A percentile compares a stretch with the other conserved stretches of the same genome.
phyloP scores from a whole-genome alignment of 2,888 invertebrate species.

The Troides helena region DNA sequence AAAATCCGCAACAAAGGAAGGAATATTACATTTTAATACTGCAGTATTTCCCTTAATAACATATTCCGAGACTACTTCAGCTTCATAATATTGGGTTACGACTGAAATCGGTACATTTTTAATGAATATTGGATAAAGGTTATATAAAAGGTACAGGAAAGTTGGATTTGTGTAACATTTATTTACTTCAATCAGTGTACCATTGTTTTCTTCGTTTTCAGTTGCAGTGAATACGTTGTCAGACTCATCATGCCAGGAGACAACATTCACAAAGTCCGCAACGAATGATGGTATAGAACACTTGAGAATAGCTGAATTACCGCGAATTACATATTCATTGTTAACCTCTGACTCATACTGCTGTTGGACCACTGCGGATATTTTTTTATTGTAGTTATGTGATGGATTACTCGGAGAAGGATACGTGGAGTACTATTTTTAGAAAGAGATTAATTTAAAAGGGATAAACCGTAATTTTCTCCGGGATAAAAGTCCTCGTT shows the following conservation, averaged over 20 bases:
- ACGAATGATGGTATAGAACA: conserved; percentile 96
- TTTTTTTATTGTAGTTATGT: conserved; percentile 6
- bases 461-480: conserved; percentile 80
- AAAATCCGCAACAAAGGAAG: conserved; percentile 94
- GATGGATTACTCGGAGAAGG: conserved; percentile 26
- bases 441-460: conserved; percentile 27
- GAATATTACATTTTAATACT: conserved; percentile 93
- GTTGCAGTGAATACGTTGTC: conserved; percentile 75
- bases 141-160: conserved; percentile 25
- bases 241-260: conserved; percentile 92
- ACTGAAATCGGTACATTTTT: conserved; percentile 78
- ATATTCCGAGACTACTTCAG: conserved; percentile 93
- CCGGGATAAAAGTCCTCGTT: conserved; percentile 86
- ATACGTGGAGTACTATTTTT: conserved; percentile 27
- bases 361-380: conserved; percentile 89
- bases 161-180: conserved; percentile 17
- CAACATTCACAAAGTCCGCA: conserved; percentile 93
- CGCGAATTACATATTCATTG: conserved; percentile 94
- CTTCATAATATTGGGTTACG: conserved; percentile 93
- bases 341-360: conserved; percentile 95
- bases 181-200: conserved; percentile 44
- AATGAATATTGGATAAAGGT: conserved; percentile 23
- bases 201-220: conserved; percentile 56
- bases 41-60: conserved; percentile 94
- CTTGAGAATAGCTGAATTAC: conserved; percentile 92